These are phyloP conservation scores for Agriopis aurantiaria DNA, from an alignment of 2,888 invertebrate genomes.

Conservation along the genomic window DNA sequence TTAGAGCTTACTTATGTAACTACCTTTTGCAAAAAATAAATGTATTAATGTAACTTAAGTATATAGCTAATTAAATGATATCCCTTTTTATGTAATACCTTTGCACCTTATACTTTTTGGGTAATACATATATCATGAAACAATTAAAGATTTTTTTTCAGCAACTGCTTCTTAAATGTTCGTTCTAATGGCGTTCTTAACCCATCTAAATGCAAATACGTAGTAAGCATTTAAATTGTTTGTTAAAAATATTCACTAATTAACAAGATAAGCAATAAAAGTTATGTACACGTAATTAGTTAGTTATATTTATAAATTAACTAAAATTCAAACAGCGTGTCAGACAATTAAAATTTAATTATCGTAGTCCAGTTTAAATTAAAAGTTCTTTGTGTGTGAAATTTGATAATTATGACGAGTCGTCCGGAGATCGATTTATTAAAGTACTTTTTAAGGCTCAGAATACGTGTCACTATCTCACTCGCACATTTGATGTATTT, in stretches of 20 bases:
- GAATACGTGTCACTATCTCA: no score
- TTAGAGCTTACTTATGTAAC: no score
- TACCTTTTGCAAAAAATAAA: no score
- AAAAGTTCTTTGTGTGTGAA: constrained; percentile 37
- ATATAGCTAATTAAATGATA: no score
- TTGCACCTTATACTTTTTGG: not conserved
- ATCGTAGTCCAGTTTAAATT: constrained; percentile 43
- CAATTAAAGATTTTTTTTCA: constrained; percentile 2
- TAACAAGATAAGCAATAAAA: constrained; percentile 64
- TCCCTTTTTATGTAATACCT: not conserved
- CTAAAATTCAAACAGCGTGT: constrained; percentile 56
- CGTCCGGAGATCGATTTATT: constrained; percentile 6
- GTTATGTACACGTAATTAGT: constrained; percentile 63
- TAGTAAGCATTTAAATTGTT: constrained; percentile 58
- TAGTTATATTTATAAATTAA: constrained; percentile 59
- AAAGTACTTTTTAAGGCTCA: no score
- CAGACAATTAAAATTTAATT: constrained; percentile 66
- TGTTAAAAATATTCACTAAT: constrained; percentile 60
- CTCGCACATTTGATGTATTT: no score
- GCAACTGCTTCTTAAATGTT: not conserved
- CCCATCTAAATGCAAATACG: constrained; percentile 51
- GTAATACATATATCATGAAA: not conserved
- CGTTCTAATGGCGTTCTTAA: constrained; percentile 11
- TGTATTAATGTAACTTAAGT: no score
- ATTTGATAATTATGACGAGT: constrained; percentile 42